Conservation (phyloP, 2,888 invertebrate species). For the Leptinotarsa peninsularis region DNA sequence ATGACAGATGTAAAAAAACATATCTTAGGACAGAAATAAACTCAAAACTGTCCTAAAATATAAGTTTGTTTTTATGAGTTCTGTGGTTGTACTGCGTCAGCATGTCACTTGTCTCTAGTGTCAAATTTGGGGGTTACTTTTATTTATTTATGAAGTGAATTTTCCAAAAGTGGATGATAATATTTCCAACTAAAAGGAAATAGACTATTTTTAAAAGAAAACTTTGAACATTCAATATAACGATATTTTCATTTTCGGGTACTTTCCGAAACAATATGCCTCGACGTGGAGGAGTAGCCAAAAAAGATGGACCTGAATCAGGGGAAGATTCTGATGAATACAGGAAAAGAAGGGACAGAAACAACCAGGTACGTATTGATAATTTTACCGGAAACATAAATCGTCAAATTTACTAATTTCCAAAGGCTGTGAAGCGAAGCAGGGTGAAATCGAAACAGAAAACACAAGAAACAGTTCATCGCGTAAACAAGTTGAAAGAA, state of each 20-base stretch:
- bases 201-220: too few species aligned
- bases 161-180: too few species aligned
- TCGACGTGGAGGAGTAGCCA: slow-evolving; percentile 55
- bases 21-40: too few species aligned
- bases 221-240: background rate
- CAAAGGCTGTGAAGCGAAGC: slow-evolving; percentile 84
- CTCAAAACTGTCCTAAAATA: too few species aligned
- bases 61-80: too few species aligned
- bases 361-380: slow-evolving; percentile 74
- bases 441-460: slow-evolving; percentile 82
- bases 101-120: too few species aligned
- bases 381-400: background rate
- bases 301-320: slow-evolving; percentile 70
- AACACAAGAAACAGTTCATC: slow-evolving; percentile 80
- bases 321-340: slow-evolving; percentile 78
- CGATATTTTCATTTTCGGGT: background rate
- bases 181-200: too few species aligned
- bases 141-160: too few species aligned
- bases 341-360: slow-evolving; percentile 78
- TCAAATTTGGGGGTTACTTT: too few species aligned
- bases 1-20: too few species aligned
- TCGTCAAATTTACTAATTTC: slow-evolving; percentile 46
- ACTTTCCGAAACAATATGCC: slow-evolving; percentile 51
- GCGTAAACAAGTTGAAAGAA: slow-evolving; percentile 80
- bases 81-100: too few species aligned